phyloP scores from a whole-genome alignment of 2,113 vertebrate species.

The Takifugu flavidus region DNA sequence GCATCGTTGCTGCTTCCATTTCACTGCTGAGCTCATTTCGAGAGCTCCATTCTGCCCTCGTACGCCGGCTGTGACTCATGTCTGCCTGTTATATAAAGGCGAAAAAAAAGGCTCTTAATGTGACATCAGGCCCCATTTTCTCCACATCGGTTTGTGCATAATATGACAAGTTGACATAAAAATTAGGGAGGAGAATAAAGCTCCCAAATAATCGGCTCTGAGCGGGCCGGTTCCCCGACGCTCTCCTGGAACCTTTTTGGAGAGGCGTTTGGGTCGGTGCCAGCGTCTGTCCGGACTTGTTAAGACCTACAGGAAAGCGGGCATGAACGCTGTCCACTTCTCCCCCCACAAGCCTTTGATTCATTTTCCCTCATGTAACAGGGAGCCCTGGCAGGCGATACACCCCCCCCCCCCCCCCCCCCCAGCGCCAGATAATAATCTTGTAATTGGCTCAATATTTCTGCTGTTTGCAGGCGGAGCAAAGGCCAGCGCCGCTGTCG shows the following conservation, averaged over 20 bases:
- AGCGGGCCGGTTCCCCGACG: constrained; percentile 30
- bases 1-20: constrained; percentile 52
- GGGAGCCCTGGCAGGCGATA: constrained; percentile 61
- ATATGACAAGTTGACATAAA: constrained; percentile 29
- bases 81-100: constrained; percentile 35
- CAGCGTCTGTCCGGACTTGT: constrained; percentile 46
- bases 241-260: constrained; percentile 16
- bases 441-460: constrained; percentile 80
- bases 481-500: constrained; percentile 30
- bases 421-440: constrained; percentile 70
- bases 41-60: constrained; percentile 17
- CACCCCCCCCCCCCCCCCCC: constrained; percentile 40
- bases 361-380: constrained; percentile 53
- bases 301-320: constrained; percentile 50
- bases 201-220: constrained; percentile 27
- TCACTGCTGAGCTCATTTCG: constrained; percentile 35
- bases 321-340: constrained; percentile 46
- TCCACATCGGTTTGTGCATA: constrained; percentile 18
- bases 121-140: constrained; percentile 34
- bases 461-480: constrained; percentile 55
- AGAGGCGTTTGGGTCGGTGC: constrained; percentile 29
- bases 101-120: constrained; percentile 10
- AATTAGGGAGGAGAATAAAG: constrained; percentile 31
- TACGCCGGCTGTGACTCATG: constrained; percentile 51
- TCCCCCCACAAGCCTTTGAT: constrained; percentile 54